A percentile compares a stretch with the other conserved stretches of the same genome.
Conservation (phyloP, 2,113 vertebrate species). For the Isichthys henryi region DNA sequence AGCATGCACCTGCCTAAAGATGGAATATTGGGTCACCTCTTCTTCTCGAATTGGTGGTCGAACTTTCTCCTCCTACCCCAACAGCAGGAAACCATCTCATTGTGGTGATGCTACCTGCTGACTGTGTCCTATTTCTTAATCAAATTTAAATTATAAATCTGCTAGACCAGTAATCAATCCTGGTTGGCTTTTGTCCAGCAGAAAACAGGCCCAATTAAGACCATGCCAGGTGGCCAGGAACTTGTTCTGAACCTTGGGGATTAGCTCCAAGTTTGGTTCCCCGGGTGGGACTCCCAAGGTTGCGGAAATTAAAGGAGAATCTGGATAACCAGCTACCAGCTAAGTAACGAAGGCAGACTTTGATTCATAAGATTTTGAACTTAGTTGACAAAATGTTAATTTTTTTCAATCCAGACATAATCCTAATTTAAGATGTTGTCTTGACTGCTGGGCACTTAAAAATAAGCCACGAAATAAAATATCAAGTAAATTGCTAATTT, state of each 20-base stretch:
- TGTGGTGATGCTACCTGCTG: neutral
- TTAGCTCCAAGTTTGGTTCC: neutral
- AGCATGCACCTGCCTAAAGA: neutral
- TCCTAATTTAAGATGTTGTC: neutral
- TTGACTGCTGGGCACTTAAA: neutral
- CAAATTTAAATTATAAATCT: slow-evolving; percentile 7
- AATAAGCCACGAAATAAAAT: neutral
- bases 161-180: neutral
- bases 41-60: neutral
- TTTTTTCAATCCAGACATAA: neutral
- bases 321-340: neutral
- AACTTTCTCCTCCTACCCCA: neutral
- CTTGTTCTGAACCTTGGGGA: neutral
- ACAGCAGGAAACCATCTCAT: neutral
- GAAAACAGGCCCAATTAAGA: neutral
- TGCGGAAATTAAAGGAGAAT: neutral
- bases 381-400: neutral
- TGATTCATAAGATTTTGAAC: neutral
- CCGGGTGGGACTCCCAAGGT: neutral
- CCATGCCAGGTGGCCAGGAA: neutral
- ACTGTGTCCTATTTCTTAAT: neutral
- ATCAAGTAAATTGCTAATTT: neutral
- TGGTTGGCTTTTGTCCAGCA: neutral
- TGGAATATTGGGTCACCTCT: neutral
- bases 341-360: neutral